phyloP scores from a whole-genome alignment of 1,140 invertebrate species.

The Phortica variegata region DNA sequence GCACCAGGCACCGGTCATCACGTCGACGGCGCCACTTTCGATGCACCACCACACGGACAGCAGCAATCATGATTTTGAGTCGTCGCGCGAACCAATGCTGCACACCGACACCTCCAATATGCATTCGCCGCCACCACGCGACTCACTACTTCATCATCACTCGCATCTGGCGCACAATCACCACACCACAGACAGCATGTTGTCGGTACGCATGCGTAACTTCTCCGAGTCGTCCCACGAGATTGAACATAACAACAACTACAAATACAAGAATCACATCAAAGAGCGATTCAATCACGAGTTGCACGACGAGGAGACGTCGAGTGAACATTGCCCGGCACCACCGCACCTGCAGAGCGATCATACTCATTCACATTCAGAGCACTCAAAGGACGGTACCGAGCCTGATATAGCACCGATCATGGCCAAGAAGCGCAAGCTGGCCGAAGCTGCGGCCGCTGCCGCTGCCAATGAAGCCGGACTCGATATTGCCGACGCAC shows the following conservation, averaged over 20 bases:
- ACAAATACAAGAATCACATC: conserved; percentile 95
- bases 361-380: conserved; percentile 45
- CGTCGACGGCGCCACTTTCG: conserved; percentile 40
- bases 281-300: conserved; percentile 75
- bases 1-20: conserved; percentile 49
- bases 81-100: conserved; percentile 44
- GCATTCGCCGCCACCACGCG: conserved; percentile 50
- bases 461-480: conserved; percentile 14
- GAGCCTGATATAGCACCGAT: conserved; percentile 51
- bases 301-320: conserved; percentile 49
- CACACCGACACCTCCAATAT: conserved; percentile 54
- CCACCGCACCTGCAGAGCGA: conserved; percentile 43
- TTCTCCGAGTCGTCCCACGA: conserved; percentile 58
- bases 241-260: conserved; percentile 63
- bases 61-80: conserved; percentile 54
- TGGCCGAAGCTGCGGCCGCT: conserved; percentile 39
- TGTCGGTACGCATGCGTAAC: conserved; percentile 48
- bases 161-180: conserved; percentile 38
- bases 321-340: conserved; percentile 40
- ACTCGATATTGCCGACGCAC: conserved; percentile 9
- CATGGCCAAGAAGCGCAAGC: conserved; percentile 49
- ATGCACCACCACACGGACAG: conserved; percentile 47
- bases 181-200: conserved; percentile 33
- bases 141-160: conserved; percentile 26
- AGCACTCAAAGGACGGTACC: conserved; percentile 52